A percentile compares a stretch with the other conserved stretches of the same genome.
Conservation (phyloP, 2,888 invertebrate species). For the Macrophya alboannulata region DNA sequence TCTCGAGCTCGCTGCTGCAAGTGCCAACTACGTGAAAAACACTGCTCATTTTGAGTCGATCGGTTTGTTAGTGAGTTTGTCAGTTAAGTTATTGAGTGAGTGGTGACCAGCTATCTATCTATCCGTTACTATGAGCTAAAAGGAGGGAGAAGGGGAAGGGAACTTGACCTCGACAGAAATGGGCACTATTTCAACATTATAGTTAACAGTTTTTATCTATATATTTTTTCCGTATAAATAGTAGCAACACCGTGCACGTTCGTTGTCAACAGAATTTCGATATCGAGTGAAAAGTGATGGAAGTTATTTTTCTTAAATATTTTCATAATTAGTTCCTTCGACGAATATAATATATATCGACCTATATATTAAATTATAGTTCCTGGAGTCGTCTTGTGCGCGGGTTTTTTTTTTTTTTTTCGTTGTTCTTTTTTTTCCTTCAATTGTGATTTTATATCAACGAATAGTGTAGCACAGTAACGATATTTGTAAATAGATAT, state of each 20-base stretch:
- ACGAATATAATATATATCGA: neutral
- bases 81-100: neutral
- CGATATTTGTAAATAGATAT: too few species aligned
- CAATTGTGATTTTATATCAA: too few species aligned
- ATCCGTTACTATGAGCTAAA: slow-evolving; percentile 15
- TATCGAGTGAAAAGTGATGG: neutral
- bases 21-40: neutral
- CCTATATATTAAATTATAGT: neutral
- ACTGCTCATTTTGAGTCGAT: slow-evolving; percentile 8
- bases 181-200: slow-evolving; percentile 24
- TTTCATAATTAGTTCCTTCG: neutral
- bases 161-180: slow-evolving; percentile 50
- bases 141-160: neutral
- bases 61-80: too few species aligned
- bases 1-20: neutral
- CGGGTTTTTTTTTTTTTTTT: neutral
- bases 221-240: neutral
- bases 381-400: neutral
- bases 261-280: neutral
- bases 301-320: neutral
- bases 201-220: slow-evolving; percentile 16
- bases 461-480: too few species aligned
- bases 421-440: neutral
- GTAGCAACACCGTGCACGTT: neutral
- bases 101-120: slow-evolving; percentile 31